Evolutionary conservation across 2,888 invertebrate genomes (phyloP), one percentile per base, ranked within the genome.

Genomic region (Andrena praecox): DNA sequence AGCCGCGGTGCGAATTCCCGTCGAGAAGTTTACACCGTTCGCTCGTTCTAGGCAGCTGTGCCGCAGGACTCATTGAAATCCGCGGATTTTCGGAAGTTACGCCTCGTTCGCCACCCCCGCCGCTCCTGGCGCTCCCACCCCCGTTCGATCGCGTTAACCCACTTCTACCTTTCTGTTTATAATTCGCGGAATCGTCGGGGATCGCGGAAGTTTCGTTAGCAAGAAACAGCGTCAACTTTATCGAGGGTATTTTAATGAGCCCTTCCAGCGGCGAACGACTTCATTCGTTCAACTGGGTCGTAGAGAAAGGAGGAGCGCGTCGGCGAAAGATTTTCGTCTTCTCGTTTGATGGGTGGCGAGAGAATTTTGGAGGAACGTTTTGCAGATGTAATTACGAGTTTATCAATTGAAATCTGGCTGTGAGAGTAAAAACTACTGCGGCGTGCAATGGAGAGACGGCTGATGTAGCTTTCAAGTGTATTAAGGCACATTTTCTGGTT

Each of bases 41-140:
- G 80, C 77, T 77, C 77, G 84, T 84, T 84, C 77, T 59, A 75
- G 81, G 70, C 85, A 85, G 77, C 85, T 85, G 85, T 50, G 80
- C 72, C 84, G 48, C 71, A 48, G 60, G 69, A 71, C 78, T 80
- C 80, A 80, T 77, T 77, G 80, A 75, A 75, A 84, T 78, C 69
- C 77, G 48, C 77, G 77, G 59, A 84, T 85, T 84, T 85, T 80
- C 84, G 73, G 48, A 85, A 80, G 80, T 84, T 80, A 74, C 69
- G 72, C 31, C 63, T 79, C 63, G 83, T 67, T 77, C 64, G 64
- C 68, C 77, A 60, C 56, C 66, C 16, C 62, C 31, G 42, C 31
- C 31, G 33, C 56, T 35, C 16, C 8, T 60, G n/a, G 52, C 62
- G 60, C 52, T 31, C 52, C 52, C 10, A n/a, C 56, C 50, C 27